Conservation (phyloP, 2,888 invertebrate species). For the Cotesia congregata region DNA sequence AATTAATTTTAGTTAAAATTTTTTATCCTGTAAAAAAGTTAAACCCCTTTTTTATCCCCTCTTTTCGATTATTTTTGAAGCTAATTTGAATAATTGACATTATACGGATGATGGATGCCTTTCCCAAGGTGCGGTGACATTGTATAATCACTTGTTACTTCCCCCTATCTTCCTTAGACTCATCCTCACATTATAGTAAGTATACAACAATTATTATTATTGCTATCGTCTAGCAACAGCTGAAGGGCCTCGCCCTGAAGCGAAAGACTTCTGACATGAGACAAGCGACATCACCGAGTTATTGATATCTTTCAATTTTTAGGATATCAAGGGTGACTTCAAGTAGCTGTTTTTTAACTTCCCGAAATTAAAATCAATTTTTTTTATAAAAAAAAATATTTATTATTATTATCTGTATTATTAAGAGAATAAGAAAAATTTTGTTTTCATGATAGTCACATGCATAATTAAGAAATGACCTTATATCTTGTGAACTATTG, state of each 20-base stretch:
- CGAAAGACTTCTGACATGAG: background rate
- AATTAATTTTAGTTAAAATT: no score
- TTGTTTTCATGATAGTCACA: no score
- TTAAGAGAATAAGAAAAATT: no score
- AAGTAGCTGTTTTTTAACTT: no score
- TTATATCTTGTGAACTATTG: no score
- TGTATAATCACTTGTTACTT: conserved; percentile 19
- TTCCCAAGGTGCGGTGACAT: conserved; percentile 17
- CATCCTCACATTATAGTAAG: background rate
- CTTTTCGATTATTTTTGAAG: background rate
- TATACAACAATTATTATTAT: conserved; percentile 1
- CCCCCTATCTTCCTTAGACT: background rate
- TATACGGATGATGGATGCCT: conserved; percentile 22
- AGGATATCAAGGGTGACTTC: no score
- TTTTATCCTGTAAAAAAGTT: background rate
- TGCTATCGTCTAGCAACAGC: background rate
- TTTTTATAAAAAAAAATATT: no score
- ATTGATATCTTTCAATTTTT: background rate
- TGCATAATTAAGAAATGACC: no score
- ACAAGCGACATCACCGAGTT: background rate
- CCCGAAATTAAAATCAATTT: no score
- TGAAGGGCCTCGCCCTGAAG: background rate
- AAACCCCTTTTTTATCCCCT: background rate
- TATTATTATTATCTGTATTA: no score
- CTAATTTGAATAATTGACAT: conserved; percentile 29